Conservation (phyloP, 2,888 invertebrate species). For the Lutraria lutraria region DNA sequence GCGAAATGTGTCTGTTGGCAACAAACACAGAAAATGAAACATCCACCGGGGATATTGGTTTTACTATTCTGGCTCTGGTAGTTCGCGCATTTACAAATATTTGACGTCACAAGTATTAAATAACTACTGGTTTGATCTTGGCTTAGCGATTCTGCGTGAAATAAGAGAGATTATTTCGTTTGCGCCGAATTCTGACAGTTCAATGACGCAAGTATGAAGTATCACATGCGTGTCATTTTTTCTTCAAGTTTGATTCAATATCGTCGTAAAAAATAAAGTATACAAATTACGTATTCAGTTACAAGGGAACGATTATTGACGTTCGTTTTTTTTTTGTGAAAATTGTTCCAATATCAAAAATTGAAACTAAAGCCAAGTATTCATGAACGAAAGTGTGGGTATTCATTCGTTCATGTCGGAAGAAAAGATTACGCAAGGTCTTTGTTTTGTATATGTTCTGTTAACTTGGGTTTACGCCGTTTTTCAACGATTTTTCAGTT, state of each 20-base stretch:
- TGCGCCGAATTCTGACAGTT: slow-evolving; percentile 3
- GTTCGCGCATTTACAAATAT: slow-evolving; percentile 20
- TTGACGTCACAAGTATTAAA: slow-evolving; percentile 32
- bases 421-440: no score
- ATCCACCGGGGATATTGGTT: slow-evolving; percentile 26
- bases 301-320: no score
- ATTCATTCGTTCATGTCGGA: no score
- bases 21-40: background rate
- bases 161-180: slow-evolving; percentile 27
- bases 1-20: slow-evolving; percentile 30
- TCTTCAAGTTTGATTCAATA: background rate
- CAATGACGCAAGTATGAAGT: slow-evolving; percentile 4
- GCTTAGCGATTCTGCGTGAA: slow-evolving; percentile 14
- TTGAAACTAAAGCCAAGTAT: no score
- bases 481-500: no score
- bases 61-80: slow-evolving; percentile 21
- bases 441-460: no score
- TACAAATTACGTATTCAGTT: background rate
- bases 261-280: background rate
- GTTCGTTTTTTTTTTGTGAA: no score
- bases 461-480: no score
- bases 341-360: no score
- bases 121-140: slow-evolving; percentile 27
- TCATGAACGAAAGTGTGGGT: no score
- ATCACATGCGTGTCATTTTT: background rate